Base-by-base conservation (phyloP, 2,888 invertebrate genomes). In the Gastrophysa polygoni region DNA sequence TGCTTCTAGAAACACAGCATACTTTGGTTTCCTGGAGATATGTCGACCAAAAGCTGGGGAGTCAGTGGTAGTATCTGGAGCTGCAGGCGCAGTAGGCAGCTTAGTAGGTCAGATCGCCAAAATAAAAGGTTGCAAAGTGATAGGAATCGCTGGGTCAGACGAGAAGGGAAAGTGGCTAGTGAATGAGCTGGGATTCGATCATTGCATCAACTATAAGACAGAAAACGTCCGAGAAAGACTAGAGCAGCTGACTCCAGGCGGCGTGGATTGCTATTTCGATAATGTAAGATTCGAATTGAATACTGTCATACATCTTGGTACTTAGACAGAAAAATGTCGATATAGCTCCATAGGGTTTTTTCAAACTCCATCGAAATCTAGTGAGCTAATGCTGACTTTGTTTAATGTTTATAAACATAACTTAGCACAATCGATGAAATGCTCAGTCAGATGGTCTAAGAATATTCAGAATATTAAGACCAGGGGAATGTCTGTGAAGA, bases 51-150 rank as follows among this genome's bases (percentile, higher is more conserved):
- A 90, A 80, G 71, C 84, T 7, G 91, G 90, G 7, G 91, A 93
- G 78, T 89, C 88, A 0, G 85, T 92, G n/a, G 88, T 89, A 1
- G 86, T 93, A 1, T 88, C 87, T 34, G 88, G 88, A 3, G 92
- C 92, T 16, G 92, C 90, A 28, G 92, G 92, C 14, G 92, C 91
- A 29, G 91, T 92, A 10, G 93, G 92, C 5, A 88, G 86, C 61
- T 85, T 89, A 52, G 92, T 91, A 29, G 92, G 92, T 1, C 92
- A 92, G 83, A 89, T 93, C 67, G 92, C 87, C 1, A 92, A 91
- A 81, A 85, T 88, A 55, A 83, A 88, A 78, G 89, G 88, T 8
- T 87, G 89, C 71, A 84, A 80, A 61, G 91, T 91, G 0, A 87
- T 92, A 67, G 91, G 91, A 3, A 86, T 89, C 69, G 87, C 90